Evolutionary conservation across 2,113 vertebrate species (phyloP), one percentile per base, ranked within the genome.

Genomic region (Rhinoderma darwinii): DNA sequence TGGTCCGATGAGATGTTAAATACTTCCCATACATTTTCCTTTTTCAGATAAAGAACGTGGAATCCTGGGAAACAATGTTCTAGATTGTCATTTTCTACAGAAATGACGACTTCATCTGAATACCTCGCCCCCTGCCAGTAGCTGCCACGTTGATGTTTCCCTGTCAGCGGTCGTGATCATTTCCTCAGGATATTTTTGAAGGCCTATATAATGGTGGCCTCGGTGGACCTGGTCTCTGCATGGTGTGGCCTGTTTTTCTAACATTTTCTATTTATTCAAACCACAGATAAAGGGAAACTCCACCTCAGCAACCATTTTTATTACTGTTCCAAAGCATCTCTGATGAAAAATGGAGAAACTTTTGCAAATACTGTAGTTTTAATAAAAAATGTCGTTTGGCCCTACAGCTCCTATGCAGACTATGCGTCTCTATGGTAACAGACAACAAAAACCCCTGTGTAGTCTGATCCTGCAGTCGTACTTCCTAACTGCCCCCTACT

Each of bases 91-190:
- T 83, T 83, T 66, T 74, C 30, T 56, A 20, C 22, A 37, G 51
- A 84, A 54, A 63, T 43, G 51, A 35, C 70, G 17, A 75, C 59
- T 44, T 14, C 25, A n/a, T 37, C 74, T 20, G 59, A 59, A 84
- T 84, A 84, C 83, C 83, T 84, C 83, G 63, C 47, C 32, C 72
- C 39, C 68, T 74, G 50, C 12, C 50, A 61, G 51, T 51, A 43
- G 32, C 18, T 72, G 30, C 2, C 22, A 73, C 39, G 12, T n/a
- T 32, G 66, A 37, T 37, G 32, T 70, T 25, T 27, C 15, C 30
- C 35, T 35, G 18, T 70, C 66, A 37, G 66, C 17, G 22, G 32
- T 32, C 66, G 32, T 18, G 6, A 70, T 70, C 35, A 17, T 10
- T 70, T 70, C 66, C 66, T 70, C 66, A 70, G 66, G 66, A 70